Base-by-base conservation (phyloP, 2,797 vertebrate species). In the Eulemur albifrons region DNA sequence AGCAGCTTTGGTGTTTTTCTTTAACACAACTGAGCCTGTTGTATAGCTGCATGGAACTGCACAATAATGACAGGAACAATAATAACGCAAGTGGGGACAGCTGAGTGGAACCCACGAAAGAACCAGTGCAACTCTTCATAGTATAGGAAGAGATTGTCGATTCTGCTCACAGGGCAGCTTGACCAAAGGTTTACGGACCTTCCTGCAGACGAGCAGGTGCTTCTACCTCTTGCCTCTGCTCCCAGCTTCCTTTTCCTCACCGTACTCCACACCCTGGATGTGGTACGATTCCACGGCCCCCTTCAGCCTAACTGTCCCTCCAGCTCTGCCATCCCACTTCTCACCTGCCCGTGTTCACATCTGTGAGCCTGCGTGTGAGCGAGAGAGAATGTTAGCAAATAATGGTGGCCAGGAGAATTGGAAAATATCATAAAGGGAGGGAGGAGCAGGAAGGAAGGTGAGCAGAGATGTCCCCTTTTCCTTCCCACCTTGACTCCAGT, bases 401-500 rank as follows among this genome's bases (percentile, higher is more conserved):
- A n/a, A 35, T n/a, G 7, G 21, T 65, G 20, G 38, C 48, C 15
- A 14, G 5, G 27, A 73, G 48, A n/a, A 76, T 8, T 83, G 30
- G 50, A 63, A 72, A 52, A 23, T 4, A 38, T 25, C 38, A 6
- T 23, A 43, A 35, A 75, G 52, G 38, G 50, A 23, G 8, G 30
- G 38, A 48, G 4, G 25, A 48, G 5, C 30, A 63, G 32, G 72
- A 59, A 40, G 43, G 20, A 18, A 72, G 69, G 27, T n/a, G 59
- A 30, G 7, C 9, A 7, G 10, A 77, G 45, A 38, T 17, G 25
- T 8, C 40, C 38, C 35, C 27, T 75, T 25, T 17, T 43, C 5
- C 4, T 6, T 76, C 63, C 38, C 0, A 0, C 10, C n/a, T 35
- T 25, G 0, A 5, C 23, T 13, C 45, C 35, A 23, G 1, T 72